Base-by-base conservation (phyloP, 1,140 invertebrate species). In the Drosophila sp. region DNA sequence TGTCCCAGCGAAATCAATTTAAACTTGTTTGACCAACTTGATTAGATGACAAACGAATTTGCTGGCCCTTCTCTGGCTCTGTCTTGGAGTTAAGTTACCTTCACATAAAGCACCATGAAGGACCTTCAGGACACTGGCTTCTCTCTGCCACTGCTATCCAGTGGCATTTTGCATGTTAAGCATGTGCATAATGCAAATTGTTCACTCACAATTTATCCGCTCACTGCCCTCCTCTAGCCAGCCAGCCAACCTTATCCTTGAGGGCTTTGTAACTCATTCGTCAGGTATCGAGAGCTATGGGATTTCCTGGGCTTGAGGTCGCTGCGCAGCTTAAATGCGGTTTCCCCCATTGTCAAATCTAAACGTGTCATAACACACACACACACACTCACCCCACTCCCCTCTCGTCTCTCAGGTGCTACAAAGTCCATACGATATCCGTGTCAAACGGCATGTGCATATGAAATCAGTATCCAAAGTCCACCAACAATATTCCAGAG, bases 21-120 rank as follows among this genome's bases (percentile, higher is more conserved):
- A 89, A 89, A 87, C 72, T 87, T 87, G 83, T 87, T 87, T 87
- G 83, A 80, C 84, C 84, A 87, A 83, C 79, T 79, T 87, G 83
- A 86, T 86, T 86, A 86, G 83, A 86, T 79, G 79, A 84, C 44
- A 76, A 89, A 87, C 89, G 83, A 87, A 87, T 89, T 87, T 86
- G 83, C 83, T 30, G 8, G 35, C 35, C 10, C 35, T 10, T 4
- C 35, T 11, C 35, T 10, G 10, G 11, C 33, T 6, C 33, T 8
- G 3, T 23, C 71, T 4, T 25, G 54, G 61, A 32, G 41, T 30
- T 27, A 27, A 44, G 41, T 44, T 47, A 23, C 23, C 10, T 38
- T 10, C 3, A 38, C 3, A 47, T 23, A 7, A 47, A 23, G 17
- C 5, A 47, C 11, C 17, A 23, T 2, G 25, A 50, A 50, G 44